Evolutionary conservation across 1,140 invertebrate genomes (phyloP), one percentile per base, ranked within the genome.

Genomic region (Oryctes rhinoceros): DNA sequence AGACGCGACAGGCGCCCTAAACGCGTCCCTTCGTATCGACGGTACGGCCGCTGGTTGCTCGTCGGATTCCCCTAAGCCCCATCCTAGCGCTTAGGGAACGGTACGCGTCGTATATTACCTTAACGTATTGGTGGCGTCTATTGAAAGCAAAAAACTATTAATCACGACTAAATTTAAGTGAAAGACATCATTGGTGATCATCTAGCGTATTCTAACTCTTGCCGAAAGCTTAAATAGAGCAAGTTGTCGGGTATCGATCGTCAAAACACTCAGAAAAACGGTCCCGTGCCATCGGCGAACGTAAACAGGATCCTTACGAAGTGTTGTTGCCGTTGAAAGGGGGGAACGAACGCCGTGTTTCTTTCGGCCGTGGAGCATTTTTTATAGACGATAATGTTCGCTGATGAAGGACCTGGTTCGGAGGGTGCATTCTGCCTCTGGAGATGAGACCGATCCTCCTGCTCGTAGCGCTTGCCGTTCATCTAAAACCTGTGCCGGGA

Each of bases 391-490:
- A 76, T 35, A 35, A 76, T 76, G 74, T 47, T 37, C 15, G 13
- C 74, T 76, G 37, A 76, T 76, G 74, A 76, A 76, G 74, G 74
- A 39, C 37, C 74, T 48, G 37, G 20, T n/a, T n/a, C 35, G 44
- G 74, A 76, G 74, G 37, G 74, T 48, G 44, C 9, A 13, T 76
- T 39, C 39, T 35, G 74, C 11, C 74, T 76, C 74, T 30, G 79
- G 74, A 76, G 79, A 80, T 80, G 79, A 75, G 79, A 80, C 48
- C 67, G n/a, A 62, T 80, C 37, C 20, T 80, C 30, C 48, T 62
- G 49, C 47, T 49, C 18, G 47, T 76, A 5, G 35, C 30, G n/a
- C 79, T 85, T 75, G 85, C 83, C 79, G 82, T 81, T 47, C 82
- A 84, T 59, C 79, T 84, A 74, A 81, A 81, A 37, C 75, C 81